Base-by-base conservation (phyloP, 2,797 vertebrate genomes). In the Simalia tracyae region DNA sequence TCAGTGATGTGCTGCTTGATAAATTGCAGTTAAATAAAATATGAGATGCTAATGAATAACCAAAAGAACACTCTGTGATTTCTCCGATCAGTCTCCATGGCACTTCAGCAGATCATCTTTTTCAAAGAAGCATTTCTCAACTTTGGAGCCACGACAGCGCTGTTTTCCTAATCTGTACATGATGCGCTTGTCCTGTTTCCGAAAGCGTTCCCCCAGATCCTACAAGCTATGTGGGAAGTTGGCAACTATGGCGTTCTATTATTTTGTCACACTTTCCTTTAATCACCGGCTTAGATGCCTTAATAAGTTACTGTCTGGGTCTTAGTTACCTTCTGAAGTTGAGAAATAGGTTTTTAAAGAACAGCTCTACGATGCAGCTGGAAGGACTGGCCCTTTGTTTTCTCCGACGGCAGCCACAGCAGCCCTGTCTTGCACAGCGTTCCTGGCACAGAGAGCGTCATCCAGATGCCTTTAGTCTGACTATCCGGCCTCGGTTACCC, bases 311-410 rank as follows among this genome's bases (percentile, higher is more conserved):
- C 72, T 87, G 12, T n/a, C 81, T 76, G 3, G 54, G 15, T 7
- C 85, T 14, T 64, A 31, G 63, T 57, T 24, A 88, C 17, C 76
- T 92, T 81, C 0, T 76, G 46, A 63, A 66, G 61, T 61, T 12
- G 36, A 59, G 64, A 89, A 89, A 88, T 15, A 46, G 0, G 0
- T 90, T 84, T 26, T 95, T 87, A 90, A 50, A 90, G 86, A 84
- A 24, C 87, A 57, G 0, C 0, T 84, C 92, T 76, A 66, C 84
- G 36, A 85, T 90, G 57, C 46, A 36, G 86, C 50, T 50, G 3
- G 28, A 26, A 19, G 93, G 61, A 94, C 92, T 76, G 31, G 59
- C 57, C 88, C 93, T 94, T 92, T 60, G 63, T 19, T 56, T 87
- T 57, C 1, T 91, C 68, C 76, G 11, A 0, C 42, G 28, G 6